Percentiles rank a stretch among this genome's conserved stretches.
These are phyloP conservation scores for Bombyx mandarina DNA, from an alignment of 1,140 invertebrate genomes.

Conservation along the genomic window DNA sequence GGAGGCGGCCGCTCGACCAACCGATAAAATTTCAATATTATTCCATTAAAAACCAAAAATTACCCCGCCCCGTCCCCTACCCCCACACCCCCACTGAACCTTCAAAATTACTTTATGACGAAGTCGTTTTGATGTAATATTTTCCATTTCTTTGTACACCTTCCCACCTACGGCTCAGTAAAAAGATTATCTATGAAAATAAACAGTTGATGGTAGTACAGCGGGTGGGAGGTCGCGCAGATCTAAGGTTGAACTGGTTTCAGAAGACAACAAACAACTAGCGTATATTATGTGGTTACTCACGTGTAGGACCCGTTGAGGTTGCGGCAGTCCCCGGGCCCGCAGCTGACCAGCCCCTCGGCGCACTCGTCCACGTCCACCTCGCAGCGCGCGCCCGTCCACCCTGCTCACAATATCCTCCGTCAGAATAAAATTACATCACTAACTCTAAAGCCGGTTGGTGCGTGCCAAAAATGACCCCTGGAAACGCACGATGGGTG, in stretches of 20 bases:
- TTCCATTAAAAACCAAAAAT: background rate
- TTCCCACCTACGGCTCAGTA: too few relatives aligned
- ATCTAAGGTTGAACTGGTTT: too few relatives aligned
- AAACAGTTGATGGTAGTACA: too few relatives aligned
- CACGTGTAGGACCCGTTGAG: slow-evolving; percentile 85
- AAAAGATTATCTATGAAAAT: too few relatives aligned
- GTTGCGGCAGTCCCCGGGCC: slow-evolving; percentile 84
- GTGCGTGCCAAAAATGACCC: background rate
- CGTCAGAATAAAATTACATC: background rate
- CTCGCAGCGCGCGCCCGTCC: slow-evolving; percentile 84
- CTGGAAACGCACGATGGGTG: too few relatives aligned
- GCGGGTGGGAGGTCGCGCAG: too few relatives aligned
- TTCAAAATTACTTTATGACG: too few relatives aligned
- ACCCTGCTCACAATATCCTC: slow-evolving; percentile 68
- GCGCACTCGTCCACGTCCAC: slow-evolving; percentile 90
- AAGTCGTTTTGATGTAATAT: too few relatives aligned
- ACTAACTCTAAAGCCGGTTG: background rate
- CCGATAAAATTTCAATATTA: too few relatives aligned
- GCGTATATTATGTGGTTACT: slow-evolving; percentile 8
- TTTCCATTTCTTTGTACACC: too few relatives aligned
- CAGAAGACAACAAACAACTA: too few relatives aligned
- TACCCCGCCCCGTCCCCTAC: background rate
- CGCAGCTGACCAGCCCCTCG: slow-evolving; percentile 76
- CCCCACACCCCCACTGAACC: background rate
- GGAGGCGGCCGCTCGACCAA: too few relatives aligned